These are phyloP conservation scores for Volucella inflata DNA, from an alignment of 2,888 invertebrate genomes.

Conservation along the genomic window DNA sequence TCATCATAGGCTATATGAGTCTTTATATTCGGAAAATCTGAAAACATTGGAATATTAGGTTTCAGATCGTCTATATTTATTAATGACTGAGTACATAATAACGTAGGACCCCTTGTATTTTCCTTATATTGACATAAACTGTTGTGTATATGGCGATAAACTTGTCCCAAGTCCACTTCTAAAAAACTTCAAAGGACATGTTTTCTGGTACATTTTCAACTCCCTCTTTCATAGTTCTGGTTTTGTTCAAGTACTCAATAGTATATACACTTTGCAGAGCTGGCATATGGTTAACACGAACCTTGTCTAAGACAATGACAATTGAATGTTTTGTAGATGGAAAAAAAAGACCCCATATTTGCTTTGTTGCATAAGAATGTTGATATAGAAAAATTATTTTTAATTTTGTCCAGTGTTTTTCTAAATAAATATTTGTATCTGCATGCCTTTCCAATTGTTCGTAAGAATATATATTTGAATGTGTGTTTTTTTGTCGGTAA, in stretches of 20 bases:
- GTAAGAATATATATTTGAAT: conserved; percentile 88
- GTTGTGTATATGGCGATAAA: conserved; percentile 90
- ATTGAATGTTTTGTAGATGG: conserved; percentile 90
- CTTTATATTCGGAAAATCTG: conserved; percentile 87
- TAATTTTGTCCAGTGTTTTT: conserved; percentile 85
- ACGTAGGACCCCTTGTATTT: conserved; percentile 94
- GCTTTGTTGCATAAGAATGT: conserved; percentile 89
- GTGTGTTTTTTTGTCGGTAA: conserved; percentile 79
- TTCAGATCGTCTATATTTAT: conserved; percentile 86
- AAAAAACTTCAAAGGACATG: conserved; percentile 91
- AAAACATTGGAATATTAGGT: conserved; percentile 88
- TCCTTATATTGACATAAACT: conserved; percentile 92
- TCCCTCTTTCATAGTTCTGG: conserved; percentile 84
- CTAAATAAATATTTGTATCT: conserved; percentile 91
- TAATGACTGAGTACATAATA: conserved; percentile 92
- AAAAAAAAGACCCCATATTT: conserved; percentile 95
- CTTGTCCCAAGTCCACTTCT: conserved; percentile 90
- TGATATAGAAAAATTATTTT: conserved; percentile 96
- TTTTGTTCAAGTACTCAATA: conserved; percentile 86
- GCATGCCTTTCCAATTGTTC: conserved; percentile 92
- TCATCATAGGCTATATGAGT: conserved; percentile 91
- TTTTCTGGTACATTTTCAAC: conserved; percentile 88
- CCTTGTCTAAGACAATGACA: conserved; percentile 93
- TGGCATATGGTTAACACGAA: conserved; percentile 95
- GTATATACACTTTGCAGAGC: conserved; percentile 93